Evolutionary conservation across 2,113 vertebrate species (phyloP).

Genomic region (Acinonyx jubatus): DNA sequence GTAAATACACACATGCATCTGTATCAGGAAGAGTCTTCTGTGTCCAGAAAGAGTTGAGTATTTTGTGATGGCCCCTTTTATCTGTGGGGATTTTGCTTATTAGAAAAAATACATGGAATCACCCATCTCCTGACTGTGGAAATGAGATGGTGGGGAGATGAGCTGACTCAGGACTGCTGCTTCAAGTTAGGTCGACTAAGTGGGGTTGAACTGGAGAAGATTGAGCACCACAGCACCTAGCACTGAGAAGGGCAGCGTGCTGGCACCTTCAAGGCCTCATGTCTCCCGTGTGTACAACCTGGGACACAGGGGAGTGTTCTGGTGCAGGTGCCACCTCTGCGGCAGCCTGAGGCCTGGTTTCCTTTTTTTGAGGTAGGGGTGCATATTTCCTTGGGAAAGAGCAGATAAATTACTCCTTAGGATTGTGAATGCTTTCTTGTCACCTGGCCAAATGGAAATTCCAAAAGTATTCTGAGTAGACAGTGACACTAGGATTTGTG

Average conservation of each 20-base stretch:
- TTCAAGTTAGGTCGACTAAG: not conserved
- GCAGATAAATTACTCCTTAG: not conserved
- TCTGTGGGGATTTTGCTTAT: not conserved
- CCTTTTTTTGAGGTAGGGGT: not conserved
- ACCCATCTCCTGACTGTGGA: not conserved
- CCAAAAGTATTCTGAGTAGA: slow-evolving; percentile 3
- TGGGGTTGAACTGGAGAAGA: not conserved
- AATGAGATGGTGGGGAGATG: not conserved
- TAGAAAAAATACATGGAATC: not conserved
- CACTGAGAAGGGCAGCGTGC: not conserved
- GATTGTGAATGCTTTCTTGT: not conserved
- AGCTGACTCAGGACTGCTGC: not conserved
- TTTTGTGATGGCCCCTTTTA: not conserved
- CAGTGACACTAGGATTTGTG: not conserved
- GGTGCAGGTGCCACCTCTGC: no score
- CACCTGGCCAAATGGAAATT: slow-evolving; percentile 49
- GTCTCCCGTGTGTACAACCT: not conserved
- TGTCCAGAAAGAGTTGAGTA: not conserved
- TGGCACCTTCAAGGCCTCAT: not conserved
- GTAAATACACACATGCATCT: not conserved
- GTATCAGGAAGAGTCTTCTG: not conserved
- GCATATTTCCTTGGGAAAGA: slow-evolving; percentile 58
- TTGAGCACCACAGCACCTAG: accelerated
- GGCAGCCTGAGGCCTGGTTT: not conserved
- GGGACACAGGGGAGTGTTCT: not conserved